Percentiles rank a stretch among this genome's conserved stretches.
Conservation (phyloP, 2,113 vertebrate species). For the Brachirus orientalis region DNA sequence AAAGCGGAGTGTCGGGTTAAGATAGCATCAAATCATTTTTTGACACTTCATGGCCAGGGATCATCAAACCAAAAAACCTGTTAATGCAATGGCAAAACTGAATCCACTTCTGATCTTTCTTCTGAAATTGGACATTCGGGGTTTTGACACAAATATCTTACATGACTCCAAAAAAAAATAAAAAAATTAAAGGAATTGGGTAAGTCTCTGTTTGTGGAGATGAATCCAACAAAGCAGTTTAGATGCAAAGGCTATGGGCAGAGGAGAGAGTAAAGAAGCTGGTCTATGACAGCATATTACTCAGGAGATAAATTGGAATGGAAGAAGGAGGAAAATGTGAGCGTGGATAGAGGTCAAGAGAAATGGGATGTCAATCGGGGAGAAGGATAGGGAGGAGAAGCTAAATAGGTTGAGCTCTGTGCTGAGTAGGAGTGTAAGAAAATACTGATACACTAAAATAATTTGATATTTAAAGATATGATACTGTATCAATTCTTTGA, state of each 20-base stretch:
- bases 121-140: conserved; percentile 10
- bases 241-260: conserved; percentile 57
- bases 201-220: conserved; percentile 41
- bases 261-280: conserved; percentile 38
- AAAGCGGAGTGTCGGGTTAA: conserved; percentile 7
- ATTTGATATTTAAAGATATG: no score
- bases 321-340: conserved; percentile 61
- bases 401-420: conserved; percentile 46
- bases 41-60: conserved; percentile 22
- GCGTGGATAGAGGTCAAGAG: conserved; percentile 66
- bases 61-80: conserved; percentile 39
- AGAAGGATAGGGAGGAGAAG: conserved; percentile 54
- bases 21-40: conserved; percentile 26
- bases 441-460: no score
- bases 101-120: conserved; percentile 20
- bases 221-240: conserved; percentile 56
- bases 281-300: conserved; percentile 73
- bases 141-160: conserved; percentile 29
- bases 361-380: conserved; percentile 68
- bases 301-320: conserved; percentile 72
- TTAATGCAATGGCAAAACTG: background rate
- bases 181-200: conserved; percentile 44
- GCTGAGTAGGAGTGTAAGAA: background rate
- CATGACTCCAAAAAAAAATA: conserved; percentile 27
- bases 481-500: no score